Evolutionary conservation across 2,797 vertebrate species (phyloP).

Genomic region (Gambelia wislizenii): DNA sequence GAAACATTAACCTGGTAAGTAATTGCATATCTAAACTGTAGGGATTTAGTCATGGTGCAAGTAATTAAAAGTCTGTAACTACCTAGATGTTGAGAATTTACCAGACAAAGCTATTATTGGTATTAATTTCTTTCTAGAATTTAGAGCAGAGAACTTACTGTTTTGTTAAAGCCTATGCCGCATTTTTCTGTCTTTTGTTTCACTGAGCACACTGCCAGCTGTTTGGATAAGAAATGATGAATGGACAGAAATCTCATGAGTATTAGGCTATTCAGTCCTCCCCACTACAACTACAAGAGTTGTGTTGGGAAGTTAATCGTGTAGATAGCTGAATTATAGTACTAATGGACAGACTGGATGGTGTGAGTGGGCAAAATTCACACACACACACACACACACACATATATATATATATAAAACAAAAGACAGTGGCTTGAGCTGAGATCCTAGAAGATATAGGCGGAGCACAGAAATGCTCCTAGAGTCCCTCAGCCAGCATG

Average conservation of each 20-base stretch:
- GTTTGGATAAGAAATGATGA: constrained; percentile 39
- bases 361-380: background rate
- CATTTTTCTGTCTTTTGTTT: constrained; percentile 33
- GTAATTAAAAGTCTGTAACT: constrained; percentile 23
- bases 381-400: too few relatives aligned
- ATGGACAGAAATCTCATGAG: background rate
- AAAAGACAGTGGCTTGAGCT: constrained; percentile 25
- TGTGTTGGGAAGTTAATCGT: constrained; percentile 13
- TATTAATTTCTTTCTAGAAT: constrained; percentile 15
- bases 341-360: background rate
- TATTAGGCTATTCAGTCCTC: background rate
- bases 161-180: constrained; percentile 20
- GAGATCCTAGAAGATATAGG: background rate
- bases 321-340: background rate
- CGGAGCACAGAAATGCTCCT: background rate
- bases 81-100: background rate
- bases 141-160: rapidly evolving
- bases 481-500: too few relatives aligned
- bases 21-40: constrained; percentile 25
- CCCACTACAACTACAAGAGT: background rate
- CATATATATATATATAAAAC: constrained; percentile 27
- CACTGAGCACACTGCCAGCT: background rate
- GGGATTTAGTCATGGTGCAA: background rate
- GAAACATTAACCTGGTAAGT: background rate
- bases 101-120: constrained; percentile 1